phyloP scores from a whole-genome alignment of 2,797 vertebrate genomes.

The Parambassis ranga region DNA sequence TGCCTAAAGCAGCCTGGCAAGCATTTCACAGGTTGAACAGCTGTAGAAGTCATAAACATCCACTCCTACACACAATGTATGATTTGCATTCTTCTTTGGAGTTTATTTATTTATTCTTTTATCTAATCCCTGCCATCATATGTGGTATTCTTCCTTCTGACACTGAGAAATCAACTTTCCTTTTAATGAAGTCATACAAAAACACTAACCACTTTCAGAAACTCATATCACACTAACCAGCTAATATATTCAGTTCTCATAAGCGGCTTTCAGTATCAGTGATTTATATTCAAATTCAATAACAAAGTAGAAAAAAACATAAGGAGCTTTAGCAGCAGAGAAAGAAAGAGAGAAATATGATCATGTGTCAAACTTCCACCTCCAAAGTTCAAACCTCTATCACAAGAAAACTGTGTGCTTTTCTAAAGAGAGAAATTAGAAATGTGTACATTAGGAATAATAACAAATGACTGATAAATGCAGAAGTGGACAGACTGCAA shows the following conservation, averaged over 20 bases:
- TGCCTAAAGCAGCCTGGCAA: neutral
- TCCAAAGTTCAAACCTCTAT: neutral
- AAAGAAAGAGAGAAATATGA: neutral
- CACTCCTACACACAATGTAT: neutral
- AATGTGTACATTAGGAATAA: neutral
- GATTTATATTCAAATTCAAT: too few relatives aligned
- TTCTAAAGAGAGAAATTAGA: neutral
- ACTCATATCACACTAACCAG: too few relatives aligned
- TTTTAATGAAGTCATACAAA: slow-evolving; percentile 1
- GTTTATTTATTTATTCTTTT: neutral
- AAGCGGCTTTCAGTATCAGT: too few relatives aligned
- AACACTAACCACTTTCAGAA: too few relatives aligned
- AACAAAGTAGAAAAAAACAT: too few relatives aligned
- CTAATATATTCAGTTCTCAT: too few relatives aligned
- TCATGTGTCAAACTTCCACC: slow-evolving; percentile 10
- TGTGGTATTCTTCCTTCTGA: too few relatives aligned
- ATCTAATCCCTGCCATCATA: too few relatives aligned
- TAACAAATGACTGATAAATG: neutral
- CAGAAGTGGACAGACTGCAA: neutral
- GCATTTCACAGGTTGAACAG: neutral
- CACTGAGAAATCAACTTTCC: neutral
- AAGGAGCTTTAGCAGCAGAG: neutral
- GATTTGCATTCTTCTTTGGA: neutral
- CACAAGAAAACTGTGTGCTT: neutral
- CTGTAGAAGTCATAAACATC: neutral